Conservation (phyloP, 2,113 vertebrate genomes). For the Entelurus aequoreus region DNA sequence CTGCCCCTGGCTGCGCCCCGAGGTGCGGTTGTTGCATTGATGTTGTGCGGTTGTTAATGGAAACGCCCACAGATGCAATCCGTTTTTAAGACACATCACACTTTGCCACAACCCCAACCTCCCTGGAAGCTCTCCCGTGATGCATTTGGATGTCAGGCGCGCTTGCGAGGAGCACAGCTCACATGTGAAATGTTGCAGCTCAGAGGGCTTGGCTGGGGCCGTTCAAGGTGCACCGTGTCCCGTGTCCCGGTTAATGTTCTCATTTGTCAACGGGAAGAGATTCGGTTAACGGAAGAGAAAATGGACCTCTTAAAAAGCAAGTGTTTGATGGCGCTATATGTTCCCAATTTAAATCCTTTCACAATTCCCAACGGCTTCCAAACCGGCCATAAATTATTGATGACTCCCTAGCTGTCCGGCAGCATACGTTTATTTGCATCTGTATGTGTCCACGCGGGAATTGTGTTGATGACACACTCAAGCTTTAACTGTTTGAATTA, state of each 20-base stretch:
- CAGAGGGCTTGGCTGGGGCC: slow-evolving; percentile 47
- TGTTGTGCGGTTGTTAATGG: slow-evolving; percentile 58
- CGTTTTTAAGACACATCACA: slow-evolving; percentile 53
- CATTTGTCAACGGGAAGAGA: slow-evolving; percentile 55
- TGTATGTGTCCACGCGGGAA: background rate
- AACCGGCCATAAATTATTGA: slow-evolving; percentile 34
- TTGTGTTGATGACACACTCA: slow-evolving; percentile 7
- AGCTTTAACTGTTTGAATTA: slow-evolving; percentile 33
- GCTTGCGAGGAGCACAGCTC: slow-evolving; percentile 55
- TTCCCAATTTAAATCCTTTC: slow-evolving; percentile 42
- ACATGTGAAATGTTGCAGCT: slow-evolving; percentile 58
- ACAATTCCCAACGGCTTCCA: slow-evolving; percentile 18
- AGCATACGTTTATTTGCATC: slow-evolving; percentile 15
- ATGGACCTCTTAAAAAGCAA: slow-evolving; percentile 60
- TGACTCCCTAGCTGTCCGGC: slow-evolving; percentile 24
- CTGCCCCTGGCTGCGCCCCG: slow-evolving; percentile 7
- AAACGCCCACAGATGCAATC: slow-evolving; percentile 62
- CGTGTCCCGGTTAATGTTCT: slow-evolving; percentile 60
- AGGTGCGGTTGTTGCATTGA: slow-evolving; percentile 50
- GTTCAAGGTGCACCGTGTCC: slow-evolving; percentile 45
- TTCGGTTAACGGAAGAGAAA: slow-evolving; percentile 50
- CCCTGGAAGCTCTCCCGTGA: slow-evolving; percentile 55
- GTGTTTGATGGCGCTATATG: slow-evolving; percentile 43
- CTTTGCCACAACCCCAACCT: slow-evolving; percentile 24
- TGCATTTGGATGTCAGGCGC: slow-evolving; percentile 54